Percentiles rank a stretch among this genome's conserved stretches.
Evolutionary conservation across 2,797 vertebrate genomes (phyloP).

Genomic region (Ficedula albicollis): DNA sequence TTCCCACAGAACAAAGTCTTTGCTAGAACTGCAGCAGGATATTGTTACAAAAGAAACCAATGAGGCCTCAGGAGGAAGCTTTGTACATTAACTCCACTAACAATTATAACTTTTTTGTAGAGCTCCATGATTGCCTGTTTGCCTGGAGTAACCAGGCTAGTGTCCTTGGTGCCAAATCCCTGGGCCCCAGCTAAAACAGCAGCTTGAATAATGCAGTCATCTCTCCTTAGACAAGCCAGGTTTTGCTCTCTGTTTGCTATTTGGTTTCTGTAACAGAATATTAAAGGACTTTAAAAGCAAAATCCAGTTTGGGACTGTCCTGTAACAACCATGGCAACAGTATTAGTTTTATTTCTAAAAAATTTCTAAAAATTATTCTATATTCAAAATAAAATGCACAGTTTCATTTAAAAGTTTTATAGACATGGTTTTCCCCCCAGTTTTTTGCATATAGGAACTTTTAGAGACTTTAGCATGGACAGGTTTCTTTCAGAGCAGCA

Average conservation of each 20-base stretch:
- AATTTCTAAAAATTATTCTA: neutral
- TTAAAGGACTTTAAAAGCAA: neutral
- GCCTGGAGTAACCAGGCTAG: neutral
- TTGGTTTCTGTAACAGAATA: neutral
- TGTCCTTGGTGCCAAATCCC: accelerated
- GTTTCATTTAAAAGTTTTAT: neutral
- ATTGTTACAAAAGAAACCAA: neutral
- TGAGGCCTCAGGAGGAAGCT: neutral
- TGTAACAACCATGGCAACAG: accelerated
- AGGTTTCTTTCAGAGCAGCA: neutral
- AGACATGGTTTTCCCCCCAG: accelerated
- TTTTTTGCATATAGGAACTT: neutral
- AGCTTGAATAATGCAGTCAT: neutral
- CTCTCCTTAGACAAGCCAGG: neutral
- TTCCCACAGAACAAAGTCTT: neutral
- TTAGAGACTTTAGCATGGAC: neutral
- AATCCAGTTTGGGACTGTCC: neutral
- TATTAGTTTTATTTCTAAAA: neutral
- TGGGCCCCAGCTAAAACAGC: neutral
- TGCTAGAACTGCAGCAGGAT: neutral
- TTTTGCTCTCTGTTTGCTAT: neutral
- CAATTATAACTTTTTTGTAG: neutral
- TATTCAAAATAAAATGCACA: neutral
- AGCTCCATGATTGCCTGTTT: neutral
- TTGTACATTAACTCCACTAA: neutral